Percentiles rank a stretch among this genome's conserved stretches.
Conservation (phyloP, 2,113 vertebrate genomes). For the Prunella fulvescens region DNA sequence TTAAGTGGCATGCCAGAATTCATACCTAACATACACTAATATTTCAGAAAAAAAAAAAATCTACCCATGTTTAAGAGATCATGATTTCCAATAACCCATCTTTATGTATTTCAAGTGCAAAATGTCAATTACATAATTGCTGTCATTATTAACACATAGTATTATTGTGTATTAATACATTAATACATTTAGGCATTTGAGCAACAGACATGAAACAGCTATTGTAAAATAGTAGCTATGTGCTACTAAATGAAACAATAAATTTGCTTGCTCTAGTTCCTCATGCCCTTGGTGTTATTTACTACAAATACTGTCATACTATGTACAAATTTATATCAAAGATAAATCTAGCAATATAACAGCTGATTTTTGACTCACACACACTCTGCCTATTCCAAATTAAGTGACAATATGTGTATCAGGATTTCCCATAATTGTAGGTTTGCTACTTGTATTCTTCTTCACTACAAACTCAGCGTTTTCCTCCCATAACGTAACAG, state of each 20-base stretch:
- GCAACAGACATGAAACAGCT: not conserved
- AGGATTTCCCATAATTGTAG: not conserved
- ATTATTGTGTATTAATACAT: not conserved
- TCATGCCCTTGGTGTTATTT: not conserved
- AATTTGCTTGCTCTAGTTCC: not conserved
- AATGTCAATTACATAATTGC: not conserved
- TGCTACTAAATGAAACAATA: not conserved
- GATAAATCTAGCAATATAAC: not conserved
- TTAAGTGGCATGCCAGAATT: not conserved
- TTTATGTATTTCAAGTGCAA: not conserved
- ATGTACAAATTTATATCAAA: not conserved
- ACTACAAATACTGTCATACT: not conserved
- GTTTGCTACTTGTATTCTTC: not conserved
- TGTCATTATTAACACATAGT: not conserved
- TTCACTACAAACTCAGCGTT: accelerated
- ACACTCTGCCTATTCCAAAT: not conserved
- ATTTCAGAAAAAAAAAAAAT: not conserved
- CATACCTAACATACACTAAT: not conserved
- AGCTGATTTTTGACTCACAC: not conserved
- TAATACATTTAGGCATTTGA: not conserved
- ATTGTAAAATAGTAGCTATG: not conserved
- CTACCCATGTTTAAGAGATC: not conserved
- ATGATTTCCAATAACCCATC: not conserved
- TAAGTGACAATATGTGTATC: not conserved
- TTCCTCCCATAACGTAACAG: not conserved